Conservation (phyloP, 2,797 vertebrate genomes). For the Myotis pilosus region DNA sequence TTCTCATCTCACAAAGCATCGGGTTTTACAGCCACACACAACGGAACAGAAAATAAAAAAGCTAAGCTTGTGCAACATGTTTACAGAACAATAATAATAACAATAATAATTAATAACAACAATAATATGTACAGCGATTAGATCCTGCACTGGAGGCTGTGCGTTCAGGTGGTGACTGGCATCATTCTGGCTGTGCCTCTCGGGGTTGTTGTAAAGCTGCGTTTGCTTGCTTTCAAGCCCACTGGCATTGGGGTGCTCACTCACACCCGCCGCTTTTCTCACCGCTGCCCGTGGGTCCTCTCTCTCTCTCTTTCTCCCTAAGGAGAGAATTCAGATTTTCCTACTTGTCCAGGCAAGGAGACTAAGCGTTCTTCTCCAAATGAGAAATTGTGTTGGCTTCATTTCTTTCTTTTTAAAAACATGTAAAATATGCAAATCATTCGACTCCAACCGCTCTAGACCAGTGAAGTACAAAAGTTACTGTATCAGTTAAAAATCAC, state of each 20-base stretch:
- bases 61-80: slow-evolving; percentile 88
- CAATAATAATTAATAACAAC: slow-evolving; percentile 75
- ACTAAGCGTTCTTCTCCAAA: slow-evolving; percentile 44
- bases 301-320: not conserved
- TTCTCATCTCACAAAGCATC: slow-evolving; percentile 93
- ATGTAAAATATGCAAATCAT: slow-evolving; percentile 69
- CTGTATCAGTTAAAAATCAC: slow-evolving; percentile 77
- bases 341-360: slow-evolving; percentile 47
- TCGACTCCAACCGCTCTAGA: slow-evolving; percentile 67
- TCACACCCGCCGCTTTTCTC: not conserved
- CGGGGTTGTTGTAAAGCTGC: slow-evolving; percentile 77
- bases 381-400: slow-evolving; percentile 52
- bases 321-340: slow-evolving; percentile 14
- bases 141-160: slow-evolving; percentile 78
- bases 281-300: not conserved
- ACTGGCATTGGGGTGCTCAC: not conserved
- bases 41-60: slow-evolving; percentile 77
- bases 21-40: slow-evolving; percentile 91
- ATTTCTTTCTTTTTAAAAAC: slow-evolving; percentile 61
- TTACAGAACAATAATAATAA: slow-evolving; percentile 85
- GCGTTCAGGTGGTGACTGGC: slow-evolving; percentile 75
- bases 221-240: slow-evolving; percentile 62
- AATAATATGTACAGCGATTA: slow-evolving; percentile 84
- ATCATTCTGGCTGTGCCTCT: slow-evolving; percentile 72
- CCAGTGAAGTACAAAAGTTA: slow-evolving; percentile 78